Conservation (phyloP, 2,888 invertebrate species). For the Dichetophora obliterata region DNA sequence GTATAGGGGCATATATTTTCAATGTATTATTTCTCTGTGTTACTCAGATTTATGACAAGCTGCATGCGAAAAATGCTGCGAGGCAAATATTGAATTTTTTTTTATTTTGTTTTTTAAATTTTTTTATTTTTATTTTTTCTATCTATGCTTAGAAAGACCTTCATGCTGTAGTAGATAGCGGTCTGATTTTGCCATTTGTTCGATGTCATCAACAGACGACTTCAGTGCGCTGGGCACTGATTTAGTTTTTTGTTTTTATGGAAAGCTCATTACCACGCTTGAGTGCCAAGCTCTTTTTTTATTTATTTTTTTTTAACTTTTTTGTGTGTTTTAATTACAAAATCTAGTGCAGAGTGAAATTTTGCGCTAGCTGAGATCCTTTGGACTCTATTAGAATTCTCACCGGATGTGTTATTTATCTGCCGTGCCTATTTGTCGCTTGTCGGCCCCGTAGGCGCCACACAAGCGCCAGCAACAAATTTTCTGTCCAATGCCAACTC, state of each 20-base stretch:
- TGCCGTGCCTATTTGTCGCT: constrained; percentile 25
- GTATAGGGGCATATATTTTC: background rate
- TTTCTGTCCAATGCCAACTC: constrained; percentile 18
- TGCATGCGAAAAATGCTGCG: constrained; percentile 19
- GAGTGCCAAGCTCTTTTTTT: background rate
- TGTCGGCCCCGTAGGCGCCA: constrained; percentile 34
- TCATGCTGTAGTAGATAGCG: constrained; percentile 2
- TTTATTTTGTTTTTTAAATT: background rate
- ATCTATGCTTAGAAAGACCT: constrained; percentile 14
- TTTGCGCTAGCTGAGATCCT: background rate
- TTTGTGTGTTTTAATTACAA: background rate
- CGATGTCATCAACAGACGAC: constrained; percentile 16
- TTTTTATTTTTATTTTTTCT: background rate
- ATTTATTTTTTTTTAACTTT: background rate
- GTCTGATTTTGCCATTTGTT: constrained; percentile 5
- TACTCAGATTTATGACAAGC: constrained; percentile 23
- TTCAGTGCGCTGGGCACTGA: background rate
- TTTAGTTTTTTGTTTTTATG: background rate
- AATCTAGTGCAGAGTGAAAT: background rate
- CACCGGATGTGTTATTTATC: background rate
- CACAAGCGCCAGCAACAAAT: background rate
- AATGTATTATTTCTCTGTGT: constrained; percentile 44
- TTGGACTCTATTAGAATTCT: background rate
- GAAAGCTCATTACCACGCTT: background rate
- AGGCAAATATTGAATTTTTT: background rate